A percentile compares a stretch with the other conserved stretches of the same genome.
phyloP scores from a whole-genome alignment of 1,140 invertebrate species.

The Drosophila setifemur region DNA sequence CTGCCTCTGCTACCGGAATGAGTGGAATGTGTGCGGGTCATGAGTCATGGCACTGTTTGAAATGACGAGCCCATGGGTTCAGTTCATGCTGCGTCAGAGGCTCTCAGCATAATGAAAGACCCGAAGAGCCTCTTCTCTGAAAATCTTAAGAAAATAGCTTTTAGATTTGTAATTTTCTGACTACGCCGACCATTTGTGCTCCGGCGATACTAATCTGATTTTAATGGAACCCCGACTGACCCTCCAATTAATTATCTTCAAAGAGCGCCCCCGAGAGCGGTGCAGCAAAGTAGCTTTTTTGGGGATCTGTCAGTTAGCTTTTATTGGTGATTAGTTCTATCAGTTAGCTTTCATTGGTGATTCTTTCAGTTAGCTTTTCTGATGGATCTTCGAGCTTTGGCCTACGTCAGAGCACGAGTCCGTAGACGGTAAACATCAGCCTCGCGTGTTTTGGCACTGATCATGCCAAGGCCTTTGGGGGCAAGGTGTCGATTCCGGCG shows the following conservation, averaged over 20 bases:
- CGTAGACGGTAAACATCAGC: constrained; percentile 4
- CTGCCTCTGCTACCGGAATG: not conserved
- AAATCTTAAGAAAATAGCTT: constrained; percentile 42
- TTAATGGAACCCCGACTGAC: constrained; percentile 21
- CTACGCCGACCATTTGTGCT: too few relatives aligned
- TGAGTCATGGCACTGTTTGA: too few relatives aligned
- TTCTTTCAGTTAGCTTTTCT: constrained; percentile 16
- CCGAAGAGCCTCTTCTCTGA: not conserved
- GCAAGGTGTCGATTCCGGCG: not conserved
- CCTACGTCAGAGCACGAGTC: constrained; percentile 1
- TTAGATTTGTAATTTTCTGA: too few relatives aligned
- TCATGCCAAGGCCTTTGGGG: constrained; percentile 21
- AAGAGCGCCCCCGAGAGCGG: not conserved
- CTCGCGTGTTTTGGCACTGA: constrained; percentile 33
- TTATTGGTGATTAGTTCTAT: too few relatives aligned
- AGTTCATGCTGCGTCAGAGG: constrained; percentile 46
- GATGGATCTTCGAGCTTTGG: not conserved
- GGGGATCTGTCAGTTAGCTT: too few relatives aligned
- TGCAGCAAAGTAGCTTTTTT: too few relatives aligned
- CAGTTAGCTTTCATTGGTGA: too few relatives aligned
- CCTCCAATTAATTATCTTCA: constrained; percentile 7
- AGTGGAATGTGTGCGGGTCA: constrained; percentile 13
- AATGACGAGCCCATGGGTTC: too few relatives aligned
- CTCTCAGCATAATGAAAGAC: not conserved
- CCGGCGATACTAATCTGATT: constrained; percentile 17